phyloP scores from a whole-genome alignment of 2,888 invertebrate genomes.

The Heliconius hortense region DNA sequence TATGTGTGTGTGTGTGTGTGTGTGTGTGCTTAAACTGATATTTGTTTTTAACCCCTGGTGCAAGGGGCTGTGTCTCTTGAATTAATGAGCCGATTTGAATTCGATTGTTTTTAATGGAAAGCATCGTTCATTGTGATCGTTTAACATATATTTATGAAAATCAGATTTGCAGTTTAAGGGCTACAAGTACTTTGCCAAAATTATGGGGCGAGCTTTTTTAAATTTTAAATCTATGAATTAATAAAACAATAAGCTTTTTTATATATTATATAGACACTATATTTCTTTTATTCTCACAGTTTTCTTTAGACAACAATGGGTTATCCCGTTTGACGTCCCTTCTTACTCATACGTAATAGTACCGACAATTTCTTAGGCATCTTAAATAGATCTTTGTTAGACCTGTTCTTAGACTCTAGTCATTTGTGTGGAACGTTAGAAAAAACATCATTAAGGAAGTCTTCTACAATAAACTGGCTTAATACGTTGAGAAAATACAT shows the following conservation, averaged over 20 bases:
- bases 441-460: conserved; percentile 34
- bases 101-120: too few species aligned
- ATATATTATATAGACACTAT: neutral
- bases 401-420: conserved; percentile 44
- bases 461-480: conserved; percentile 13
- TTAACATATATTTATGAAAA: too few species aligned
- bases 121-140: too few species aligned
- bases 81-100: too few species aligned
- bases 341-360: conserved; percentile 26
- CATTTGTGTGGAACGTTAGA: conserved; percentile 35
- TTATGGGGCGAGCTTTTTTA: too few species aligned
- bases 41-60: neutral
- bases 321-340: conserved; percentile 18
- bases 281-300: neutral
- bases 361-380: conserved; percentile 56
- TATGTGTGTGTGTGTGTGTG: neutral
- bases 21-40: too few species aligned
- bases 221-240: too few species aligned
- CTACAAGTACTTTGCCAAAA: too few species aligned
- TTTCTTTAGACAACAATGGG: conserved; percentile 15
- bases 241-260: too few species aligned
- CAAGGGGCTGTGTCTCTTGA: too few species aligned
- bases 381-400: conserved; percentile 56
- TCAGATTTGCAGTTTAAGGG: too few species aligned
- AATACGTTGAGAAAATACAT: conserved; percentile 27